Conservation (phyloP, 2,797 vertebrate genomes). For the Pseudomugil tenellus region DNA sequence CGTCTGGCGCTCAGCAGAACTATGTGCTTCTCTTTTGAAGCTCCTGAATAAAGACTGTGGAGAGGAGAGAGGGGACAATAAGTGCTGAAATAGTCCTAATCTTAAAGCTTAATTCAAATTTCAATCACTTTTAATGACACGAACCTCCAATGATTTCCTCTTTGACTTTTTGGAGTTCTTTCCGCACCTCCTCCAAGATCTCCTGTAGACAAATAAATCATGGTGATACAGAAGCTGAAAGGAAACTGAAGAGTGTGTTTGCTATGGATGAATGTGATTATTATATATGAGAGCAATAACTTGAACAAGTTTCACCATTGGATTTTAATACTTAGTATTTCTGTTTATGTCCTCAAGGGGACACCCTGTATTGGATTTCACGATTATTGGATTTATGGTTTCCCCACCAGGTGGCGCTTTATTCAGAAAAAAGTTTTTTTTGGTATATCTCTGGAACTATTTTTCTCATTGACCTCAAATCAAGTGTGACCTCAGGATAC, state of each 20-base stretch:
- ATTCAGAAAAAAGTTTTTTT: too few relatives aligned
- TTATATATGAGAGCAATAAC: too few relatives aligned
- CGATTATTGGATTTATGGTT: too few relatives aligned
- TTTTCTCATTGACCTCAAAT: too few relatives aligned
- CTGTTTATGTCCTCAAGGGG: too few relatives aligned
- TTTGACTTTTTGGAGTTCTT: constrained; percentile 93
- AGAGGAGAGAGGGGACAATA: constrained; percentile 23
- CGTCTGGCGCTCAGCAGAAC: constrained; percentile 64
- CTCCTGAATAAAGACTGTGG: constrained; percentile 89
- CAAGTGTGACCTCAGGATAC: too few relatives aligned
- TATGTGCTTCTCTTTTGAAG: constrained; percentile 90
- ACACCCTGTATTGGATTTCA: too few relatives aligned
- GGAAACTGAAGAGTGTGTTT: background rate
- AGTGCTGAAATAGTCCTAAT: background rate
- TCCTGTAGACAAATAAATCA: constrained; percentile 79
- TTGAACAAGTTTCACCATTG: too few relatives aligned
- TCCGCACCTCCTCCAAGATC: constrained; percentile 91
- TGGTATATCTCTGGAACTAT: too few relatives aligned
- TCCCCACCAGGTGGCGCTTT: too few relatives aligned
- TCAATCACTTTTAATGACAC: background rate
- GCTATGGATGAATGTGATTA: background rate
- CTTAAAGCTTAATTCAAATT: background rate
- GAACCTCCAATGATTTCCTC: constrained; percentile 94
- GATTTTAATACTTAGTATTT: too few relatives aligned
- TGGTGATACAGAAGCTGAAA: background rate